phyloP scores from a whole-genome alignment of 2,113 vertebrate species.

The Thermophis baileyi region DNA sequence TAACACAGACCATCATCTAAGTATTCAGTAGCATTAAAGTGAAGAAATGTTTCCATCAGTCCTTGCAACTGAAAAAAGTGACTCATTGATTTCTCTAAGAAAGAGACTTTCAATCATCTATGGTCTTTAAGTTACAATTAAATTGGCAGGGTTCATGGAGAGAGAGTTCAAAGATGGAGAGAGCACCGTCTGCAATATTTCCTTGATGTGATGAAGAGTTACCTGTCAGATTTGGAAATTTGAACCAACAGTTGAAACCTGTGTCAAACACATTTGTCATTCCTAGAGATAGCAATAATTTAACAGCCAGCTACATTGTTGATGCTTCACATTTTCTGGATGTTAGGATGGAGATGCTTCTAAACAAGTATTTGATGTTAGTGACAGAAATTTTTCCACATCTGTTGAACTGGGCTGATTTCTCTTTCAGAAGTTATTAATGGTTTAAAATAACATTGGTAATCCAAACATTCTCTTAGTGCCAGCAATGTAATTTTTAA shows the following conservation, averaged over 20 bases:
- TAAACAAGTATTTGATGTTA: slow-evolving; percentile 65
- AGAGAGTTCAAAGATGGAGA: slow-evolving; percentile 62
- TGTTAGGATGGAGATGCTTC: slow-evolving; percentile 66
- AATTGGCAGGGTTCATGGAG: slow-evolving; percentile 53
- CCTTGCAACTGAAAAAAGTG: slow-evolving; percentile 53
- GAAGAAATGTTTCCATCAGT: slow-evolving; percentile 51
- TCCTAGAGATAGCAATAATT: slow-evolving; percentile 63
- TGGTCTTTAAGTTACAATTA: slow-evolving; percentile 57
- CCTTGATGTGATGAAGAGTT: slow-evolving; percentile 78
- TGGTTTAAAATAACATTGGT: not conserved
- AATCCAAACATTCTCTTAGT: slow-evolving; percentile 1
- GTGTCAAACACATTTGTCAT: slow-evolving; percentile 64
- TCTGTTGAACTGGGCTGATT: slow-evolving; percentile 56
- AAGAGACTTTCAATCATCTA: slow-evolving; percentile 47
- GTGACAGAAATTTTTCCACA: slow-evolving; percentile 59
- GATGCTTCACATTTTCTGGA: slow-evolving; percentile 63
- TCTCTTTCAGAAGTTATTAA: slow-evolving; percentile 31
- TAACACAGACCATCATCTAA: slow-evolving; percentile 26
- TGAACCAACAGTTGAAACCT: slow-evolving; percentile 75
- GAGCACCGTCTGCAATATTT: slow-evolving; percentile 68
- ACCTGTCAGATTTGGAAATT: slow-evolving; percentile 82
- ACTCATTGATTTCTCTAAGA: slow-evolving; percentile 49
- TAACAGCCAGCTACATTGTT: slow-evolving; percentile 73
- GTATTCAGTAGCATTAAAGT: slow-evolving; percentile 34
- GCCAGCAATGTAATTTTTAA: not conserved